Percentiles rank a stretch among this genome's conserved stretches.
Evolutionary conservation across 1,140 invertebrate species (phyloP).

Genomic region (Brachionus plicatilis): DNA sequence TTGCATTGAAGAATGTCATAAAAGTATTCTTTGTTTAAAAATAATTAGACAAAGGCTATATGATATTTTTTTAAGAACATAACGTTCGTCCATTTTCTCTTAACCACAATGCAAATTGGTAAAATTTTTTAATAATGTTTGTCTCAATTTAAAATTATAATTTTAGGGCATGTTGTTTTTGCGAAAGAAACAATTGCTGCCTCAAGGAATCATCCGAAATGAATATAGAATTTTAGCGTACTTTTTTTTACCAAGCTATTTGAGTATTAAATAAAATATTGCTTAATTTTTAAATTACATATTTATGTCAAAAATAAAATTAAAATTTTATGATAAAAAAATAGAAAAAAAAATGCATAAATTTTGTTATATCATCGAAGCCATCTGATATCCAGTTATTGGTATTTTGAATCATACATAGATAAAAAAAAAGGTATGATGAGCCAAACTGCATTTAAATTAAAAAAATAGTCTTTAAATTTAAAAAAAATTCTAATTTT

Average conservation of each 20-base stretch:
- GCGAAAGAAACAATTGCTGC: constrained; percentile 1
- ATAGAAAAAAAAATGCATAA: background rate
- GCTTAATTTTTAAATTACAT: background rate
- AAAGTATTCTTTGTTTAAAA: background rate
- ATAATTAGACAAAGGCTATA: background rate
- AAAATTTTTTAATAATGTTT: background rate
- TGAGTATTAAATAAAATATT: background rate
- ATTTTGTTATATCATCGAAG: background rate
- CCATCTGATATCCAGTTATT: background rate
- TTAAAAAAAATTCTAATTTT: background rate
- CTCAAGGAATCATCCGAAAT: background rate
- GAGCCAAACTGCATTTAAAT: background rate
- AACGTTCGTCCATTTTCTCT: background rate
- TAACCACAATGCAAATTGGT: constrained; percentile 17
- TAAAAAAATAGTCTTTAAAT: background rate
- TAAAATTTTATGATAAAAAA: background rate
- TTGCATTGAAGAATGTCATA: background rate
- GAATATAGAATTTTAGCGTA: background rate
- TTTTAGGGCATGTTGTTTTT: constrained; percentile 20
- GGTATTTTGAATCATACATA: background rate
- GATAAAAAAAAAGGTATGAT: background rate
- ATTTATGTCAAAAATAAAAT: background rate
- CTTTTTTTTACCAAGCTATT: background rate
- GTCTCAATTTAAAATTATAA: background rate
- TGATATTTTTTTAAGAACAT: background rate